Base-by-base conservation (phyloP, 2,113 vertebrate species). In the Cacatua alba region DNA sequence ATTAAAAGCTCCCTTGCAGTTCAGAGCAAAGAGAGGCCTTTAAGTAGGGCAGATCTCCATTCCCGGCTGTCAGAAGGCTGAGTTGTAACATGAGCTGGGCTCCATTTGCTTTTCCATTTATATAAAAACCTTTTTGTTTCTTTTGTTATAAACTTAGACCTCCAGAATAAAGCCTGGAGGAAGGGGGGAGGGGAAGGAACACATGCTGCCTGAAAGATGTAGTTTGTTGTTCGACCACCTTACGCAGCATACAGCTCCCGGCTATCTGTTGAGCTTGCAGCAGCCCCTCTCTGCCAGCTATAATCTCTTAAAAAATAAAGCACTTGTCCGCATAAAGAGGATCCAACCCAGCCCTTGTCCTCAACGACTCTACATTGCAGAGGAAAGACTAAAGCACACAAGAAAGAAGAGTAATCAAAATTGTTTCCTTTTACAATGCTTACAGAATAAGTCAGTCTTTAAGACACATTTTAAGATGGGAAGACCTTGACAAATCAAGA, bases 81-180 rank as follows among this genome's bases (percentile, higher is more conserved):
- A 94, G 88, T 52, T 97, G 95, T 96, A 97, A 96, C 95, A 91
- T 97, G 95, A 97, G 95, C 94, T 92, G 88, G 86, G 80, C 92
- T 97, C 85, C 94, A 68, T 96, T 96, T 96, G 95, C 92, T 96
- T 96, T 94, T 93, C 94, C 92, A 96, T 97, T 96, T 94, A 84
- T 95, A 96, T 97, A 96, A 97, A 96, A 97, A 90, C 90, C 95
- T 95, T 96, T 96, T 97, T 96, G 96, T 97, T 96, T 93, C 96
- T 94, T 97, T 97, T 97, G 96, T 97, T 96, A 94, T 89, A 95
- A 94, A 94, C 88, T 94, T 94, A 95, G 94, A 92, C 94, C 96
- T 91, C 65, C 88, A 94, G 92, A 95, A 96, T 90, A 95, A 96
- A 97, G 95, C 82, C 90, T 82, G 48, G 62, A 93, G 82, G 82